Base-by-base conservation (phyloP, 1,140 invertebrate species). In the Eupeodes corollae region DNA sequence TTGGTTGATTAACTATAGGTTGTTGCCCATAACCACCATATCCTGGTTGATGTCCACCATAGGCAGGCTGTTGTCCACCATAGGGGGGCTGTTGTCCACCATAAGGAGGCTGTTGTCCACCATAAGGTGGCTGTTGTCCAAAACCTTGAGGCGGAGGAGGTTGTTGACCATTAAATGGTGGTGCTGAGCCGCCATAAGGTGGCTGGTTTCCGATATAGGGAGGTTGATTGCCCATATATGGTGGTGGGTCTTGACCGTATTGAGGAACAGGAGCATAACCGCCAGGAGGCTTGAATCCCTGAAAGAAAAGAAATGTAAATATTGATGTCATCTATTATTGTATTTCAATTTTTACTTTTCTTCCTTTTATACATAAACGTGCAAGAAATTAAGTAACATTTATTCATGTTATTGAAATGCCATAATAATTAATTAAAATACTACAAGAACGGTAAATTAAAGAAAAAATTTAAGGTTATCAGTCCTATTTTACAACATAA, bases 181-280 rank as follows among this genome's bases (percentile, higher is more conserved):
- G 21, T 5, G 21, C 21, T 5, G 21, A 3, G 8, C 21, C 21
- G 8, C 21, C 21, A 26, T 8, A n/a, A n/a, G n/a, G n/a, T n/a
- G n/a, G n/a, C n/a, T n/a, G n/a, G n/a, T n/a, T n/a, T n/a, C n/a
- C 58, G 5, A 50, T 30, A 21, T 59, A 61, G 0, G 51, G 54
- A 15, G 55, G 55, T 21, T 56, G 54, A 18, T 51, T 51, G 5
- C 48, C 55, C n/a, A 55, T 53, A 34, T 52, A 57, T 38, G 41
- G 41, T 8, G 57, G 56, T 21, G 49, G 53, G 0, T 47, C 49
- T 14, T 64, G 59, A 48, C 55, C 58, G 34, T 58, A 61, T 51
- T 65, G 62, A 18, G 63, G 63, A 26, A 63, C 60, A 46, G 62
- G 59, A 5, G 51, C 59, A 51, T 62, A 62, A 11, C 57, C 59